A percentile compares a stretch with the other conserved stretches of the same genome.
Evolutionary conservation across 2,888 invertebrate genomes (phyloP).

Genomic region (Aspidiotus destructor): DNA sequence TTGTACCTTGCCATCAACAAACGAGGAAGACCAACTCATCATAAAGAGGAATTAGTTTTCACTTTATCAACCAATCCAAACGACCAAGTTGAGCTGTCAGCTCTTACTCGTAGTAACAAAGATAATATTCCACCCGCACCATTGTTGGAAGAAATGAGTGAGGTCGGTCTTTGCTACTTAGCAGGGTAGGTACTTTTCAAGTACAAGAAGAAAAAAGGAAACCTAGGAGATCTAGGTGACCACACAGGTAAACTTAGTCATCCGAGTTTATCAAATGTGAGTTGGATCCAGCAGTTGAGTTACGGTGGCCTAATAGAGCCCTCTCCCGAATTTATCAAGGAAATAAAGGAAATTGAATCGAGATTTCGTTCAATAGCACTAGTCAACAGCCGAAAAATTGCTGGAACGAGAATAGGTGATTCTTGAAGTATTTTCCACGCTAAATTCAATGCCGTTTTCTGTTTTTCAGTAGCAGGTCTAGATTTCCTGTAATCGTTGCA

Average conservation of each 20-base stretch:
- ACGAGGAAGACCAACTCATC: not conserved
- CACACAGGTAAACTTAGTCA: not conserved
- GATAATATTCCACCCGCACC: not conserved
- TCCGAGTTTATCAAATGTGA: not conserved
- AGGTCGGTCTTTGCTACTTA: not conserved
- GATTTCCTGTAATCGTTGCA: no score
- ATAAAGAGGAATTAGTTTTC: not conserved
- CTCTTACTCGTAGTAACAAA: not conserved
- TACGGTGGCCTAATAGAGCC: slow-evolving; percentile 3
- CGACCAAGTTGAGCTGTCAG: not conserved
- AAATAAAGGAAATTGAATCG: not conserved
- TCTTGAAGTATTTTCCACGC: no score
- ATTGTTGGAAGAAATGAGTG: not conserved
- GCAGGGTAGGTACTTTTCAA: not conserved
- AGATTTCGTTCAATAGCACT: no score
- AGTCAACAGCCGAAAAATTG: no score
- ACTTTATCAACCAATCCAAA: not conserved
- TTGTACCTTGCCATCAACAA: not conserved
- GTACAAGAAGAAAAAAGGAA: not conserved
- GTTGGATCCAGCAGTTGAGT: not conserved
- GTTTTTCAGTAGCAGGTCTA: no score
- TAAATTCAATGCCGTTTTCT: no score
- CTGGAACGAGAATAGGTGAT: no score
- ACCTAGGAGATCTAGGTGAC: not conserved
- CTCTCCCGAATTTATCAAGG: not conserved